Conservation (phyloP, 2,888 invertebrate species). For the Apantesis nais region DNA sequence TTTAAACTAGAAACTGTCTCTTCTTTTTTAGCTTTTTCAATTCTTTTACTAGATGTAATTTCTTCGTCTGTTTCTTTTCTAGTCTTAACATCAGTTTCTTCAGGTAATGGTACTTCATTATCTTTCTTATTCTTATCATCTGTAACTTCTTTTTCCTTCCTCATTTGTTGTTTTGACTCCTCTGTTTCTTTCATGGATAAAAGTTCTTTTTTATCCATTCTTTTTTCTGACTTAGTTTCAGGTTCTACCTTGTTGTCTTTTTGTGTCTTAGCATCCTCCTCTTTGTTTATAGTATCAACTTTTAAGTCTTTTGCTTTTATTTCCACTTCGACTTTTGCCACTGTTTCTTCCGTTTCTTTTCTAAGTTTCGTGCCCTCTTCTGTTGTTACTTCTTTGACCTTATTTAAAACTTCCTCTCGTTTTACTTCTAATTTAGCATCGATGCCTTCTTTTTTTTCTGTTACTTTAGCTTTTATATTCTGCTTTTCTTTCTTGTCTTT, state of each 20-base stretch:
- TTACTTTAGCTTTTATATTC: background rate
- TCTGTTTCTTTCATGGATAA: conserved; percentile 18
- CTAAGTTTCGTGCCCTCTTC: background rate
- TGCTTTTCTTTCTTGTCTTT: background rate
- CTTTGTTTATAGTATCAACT: background rate
- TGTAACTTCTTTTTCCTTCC: conserved; percentile 9
- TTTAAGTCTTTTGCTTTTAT: conserved; percentile 2
- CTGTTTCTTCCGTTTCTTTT: background rate
- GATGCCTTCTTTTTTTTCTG: background rate
- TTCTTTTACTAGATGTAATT: background rate
- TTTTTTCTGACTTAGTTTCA: background rate
- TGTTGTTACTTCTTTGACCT: background rate
- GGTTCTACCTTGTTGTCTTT: conserved; percentile 1
- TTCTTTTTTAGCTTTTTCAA: conserved; percentile 1
- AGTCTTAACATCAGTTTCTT: background rate
- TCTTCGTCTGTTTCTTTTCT: background rate
- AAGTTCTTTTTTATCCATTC: background rate
- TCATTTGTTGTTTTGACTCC: conserved; percentile 9
- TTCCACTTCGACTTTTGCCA: conserved; percentile 1
- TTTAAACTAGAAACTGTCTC: background rate
- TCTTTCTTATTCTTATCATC: background rate
- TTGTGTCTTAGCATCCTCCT: conserved; percentile 1
- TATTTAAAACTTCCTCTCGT: background rate
- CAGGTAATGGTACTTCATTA: background rate
- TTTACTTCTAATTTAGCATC: background rate